Evolutionary conservation across 1,140 invertebrate genomes (phyloP), one percentile per base, ranked within the genome.

Genomic region (Asbolus verrucosus): DNA sequence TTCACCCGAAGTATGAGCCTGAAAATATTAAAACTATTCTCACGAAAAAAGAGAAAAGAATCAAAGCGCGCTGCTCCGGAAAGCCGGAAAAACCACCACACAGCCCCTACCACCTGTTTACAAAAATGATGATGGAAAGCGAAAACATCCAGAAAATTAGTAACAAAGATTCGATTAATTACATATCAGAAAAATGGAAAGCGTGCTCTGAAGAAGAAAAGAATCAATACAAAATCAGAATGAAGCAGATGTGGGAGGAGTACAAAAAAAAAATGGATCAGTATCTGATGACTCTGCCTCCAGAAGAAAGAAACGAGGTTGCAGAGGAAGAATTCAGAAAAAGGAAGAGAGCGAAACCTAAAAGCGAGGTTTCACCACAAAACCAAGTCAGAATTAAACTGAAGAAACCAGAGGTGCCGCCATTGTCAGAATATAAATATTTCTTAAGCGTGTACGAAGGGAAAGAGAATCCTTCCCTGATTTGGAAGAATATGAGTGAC

Each of bases 61-160:
- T 79, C 0, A 68, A 70, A 38, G 77, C 78, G 30, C 72, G 74
- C 63, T 16, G n/a, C 9, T 36, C 30, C 1, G 79, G 80, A 1
- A 79, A 79, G 65, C 80, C 80, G 11, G 63, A 76, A 5, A 80
- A 79, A 61, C 79, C 79, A 9, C 80, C 79, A 13, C 76, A 76
- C 50, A 83, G 82, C 21, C 83, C 82, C 5, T 85, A 85, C 73
- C 80, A 80, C 63, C 70, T 85, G n/a, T 85, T 82, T 73, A 81
- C 81, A 9, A 76, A 80, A 33, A 76, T 81, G n/a, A 82, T 83
- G 79, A 67, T 85, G 6, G 73, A 73, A 50, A 81, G 73, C 54
- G 72, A 80, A n/a, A 77, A 81, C 70, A 71, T 83, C 11, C 80
- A 81, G 43, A 72, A 80, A 30, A 65, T 81, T 54, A 77, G 80